Evolutionary conservation across 2,888 invertebrate species (phyloP).

Genomic region (Deroplatys truncata): DNA sequence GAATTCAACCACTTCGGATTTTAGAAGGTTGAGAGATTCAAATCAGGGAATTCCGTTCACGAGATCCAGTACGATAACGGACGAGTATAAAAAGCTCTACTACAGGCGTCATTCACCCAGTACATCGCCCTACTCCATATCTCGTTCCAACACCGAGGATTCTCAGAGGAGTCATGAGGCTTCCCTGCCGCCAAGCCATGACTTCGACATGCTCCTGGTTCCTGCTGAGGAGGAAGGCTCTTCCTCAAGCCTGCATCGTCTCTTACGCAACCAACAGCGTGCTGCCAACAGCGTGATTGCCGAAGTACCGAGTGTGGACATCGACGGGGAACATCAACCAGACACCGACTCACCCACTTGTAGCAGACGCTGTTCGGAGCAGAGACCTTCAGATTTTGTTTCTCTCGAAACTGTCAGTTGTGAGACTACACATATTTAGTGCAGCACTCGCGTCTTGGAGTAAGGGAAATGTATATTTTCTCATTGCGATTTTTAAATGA

Average conservation of each 20-base stretch:
- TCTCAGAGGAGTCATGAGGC: not conserved
- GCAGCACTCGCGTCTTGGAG: not conserved
- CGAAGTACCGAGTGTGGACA: not conserved
- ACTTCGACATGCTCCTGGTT: not conserved
- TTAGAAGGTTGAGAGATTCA: not conserved
- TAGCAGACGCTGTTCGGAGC: not conserved
- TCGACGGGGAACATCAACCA: not conserved
- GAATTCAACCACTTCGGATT: not conserved
- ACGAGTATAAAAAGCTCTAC: slow-evolving; percentile 7
- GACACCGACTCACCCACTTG: not conserved
- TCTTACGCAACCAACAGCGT: not conserved
- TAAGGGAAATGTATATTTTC: not conserved
- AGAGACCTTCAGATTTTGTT: not conserved
- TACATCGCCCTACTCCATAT: slow-evolving; percentile 22
- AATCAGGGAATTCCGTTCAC: not conserved
- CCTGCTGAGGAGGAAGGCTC: not conserved
- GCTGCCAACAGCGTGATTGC: not conserved
- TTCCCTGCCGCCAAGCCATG: not conserved
- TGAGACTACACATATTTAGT: not conserved
- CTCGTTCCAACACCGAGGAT: slow-evolving; percentile 21
- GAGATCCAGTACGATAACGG: not conserved
- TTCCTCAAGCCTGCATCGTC: not conserved
- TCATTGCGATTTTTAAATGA: not conserved
- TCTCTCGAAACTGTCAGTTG: not conserved
- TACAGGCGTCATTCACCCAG: slow-evolving; percentile 9